Evolutionary conservation across 1,140 invertebrate species (phyloP).

Genomic region (Phenacoccus solenopsis): DNA sequence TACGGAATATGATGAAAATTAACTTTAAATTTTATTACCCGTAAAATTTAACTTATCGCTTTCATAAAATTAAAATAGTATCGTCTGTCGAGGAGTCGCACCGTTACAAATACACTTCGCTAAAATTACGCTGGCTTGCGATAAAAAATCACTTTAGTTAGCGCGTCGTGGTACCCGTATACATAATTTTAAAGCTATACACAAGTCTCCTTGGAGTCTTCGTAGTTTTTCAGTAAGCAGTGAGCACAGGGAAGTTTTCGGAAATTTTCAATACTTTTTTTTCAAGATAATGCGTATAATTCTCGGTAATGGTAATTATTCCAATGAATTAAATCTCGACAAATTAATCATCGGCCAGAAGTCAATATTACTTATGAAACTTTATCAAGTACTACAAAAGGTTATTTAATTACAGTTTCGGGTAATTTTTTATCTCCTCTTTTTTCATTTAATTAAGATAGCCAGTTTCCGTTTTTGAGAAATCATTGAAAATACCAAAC

Average conservation of each 20-base stretch:
- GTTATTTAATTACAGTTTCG: neutral
- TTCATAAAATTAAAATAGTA: neutral
- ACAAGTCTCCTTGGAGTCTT: too few species aligned
- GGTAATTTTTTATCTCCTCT: neutral
- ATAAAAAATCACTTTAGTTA: too few species aligned
- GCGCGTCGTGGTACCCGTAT: too few species aligned
- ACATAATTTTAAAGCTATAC: too few species aligned
- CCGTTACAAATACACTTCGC: too few species aligned
- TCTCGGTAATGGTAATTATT: neutral
- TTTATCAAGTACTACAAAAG: neutral
- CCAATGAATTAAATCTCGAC: neutral
- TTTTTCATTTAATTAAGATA: neutral
- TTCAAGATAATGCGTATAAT: too few species aligned
- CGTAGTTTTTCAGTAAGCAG: too few species aligned
- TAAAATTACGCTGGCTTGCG: too few species aligned
- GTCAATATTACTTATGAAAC: neutral
- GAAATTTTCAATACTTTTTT: too few species aligned
- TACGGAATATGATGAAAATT: neutral
- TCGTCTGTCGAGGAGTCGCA: neutral
- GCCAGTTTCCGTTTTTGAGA: neutral
- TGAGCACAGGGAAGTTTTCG: too few species aligned
- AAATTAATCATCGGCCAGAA: neutral
- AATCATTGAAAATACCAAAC: neutral
- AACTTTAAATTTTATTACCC: neutral
- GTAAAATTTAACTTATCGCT: neutral